These are phyloP conservation scores for Temnothorax curvispinosus DNA, from an alignment of 1,140 invertebrate genomes.

Conservation along the genomic window DNA sequence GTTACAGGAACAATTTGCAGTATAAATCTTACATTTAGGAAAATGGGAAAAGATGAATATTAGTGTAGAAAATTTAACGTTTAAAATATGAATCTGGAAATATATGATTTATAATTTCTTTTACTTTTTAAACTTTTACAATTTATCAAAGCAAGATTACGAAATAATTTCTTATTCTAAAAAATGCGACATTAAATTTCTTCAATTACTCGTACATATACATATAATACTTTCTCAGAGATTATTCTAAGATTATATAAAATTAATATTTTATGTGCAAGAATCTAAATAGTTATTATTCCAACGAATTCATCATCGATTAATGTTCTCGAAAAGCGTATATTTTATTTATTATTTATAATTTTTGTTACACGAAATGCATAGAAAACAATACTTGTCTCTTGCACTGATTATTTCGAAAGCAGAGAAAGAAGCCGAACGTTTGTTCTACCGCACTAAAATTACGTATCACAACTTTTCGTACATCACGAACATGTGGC, in stretches of 20 bases:
- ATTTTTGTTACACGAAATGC: not conserved
- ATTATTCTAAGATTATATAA: not conserved
- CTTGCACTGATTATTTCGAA: not conserved
- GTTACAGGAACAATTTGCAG: not conserved
- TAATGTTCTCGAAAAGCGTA: not conserved
- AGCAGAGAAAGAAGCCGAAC: not conserved
- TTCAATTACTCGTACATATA: too few relatives aligned
- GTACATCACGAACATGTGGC: not conserved
- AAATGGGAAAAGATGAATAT: not conserved
- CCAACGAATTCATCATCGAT: not conserved
- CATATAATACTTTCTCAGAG: not conserved
- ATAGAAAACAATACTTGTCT: not conserved
- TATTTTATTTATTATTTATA: not conserved
- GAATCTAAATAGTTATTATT: not conserved
- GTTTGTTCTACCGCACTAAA: not conserved
- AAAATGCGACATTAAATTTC: not conserved
- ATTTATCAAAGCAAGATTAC: not conserved
- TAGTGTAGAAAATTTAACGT: not conserved
- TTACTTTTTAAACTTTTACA: not conserved
- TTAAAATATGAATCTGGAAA: not conserved
- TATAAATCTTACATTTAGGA: not conserved
- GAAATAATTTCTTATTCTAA: not conserved
- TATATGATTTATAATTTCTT: not conserved
- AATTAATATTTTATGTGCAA: not conserved
- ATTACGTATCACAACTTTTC: not conserved